Evolutionary conservation across 2,888 invertebrate species (phyloP), one percentile per base, ranked within the genome.

Genomic region (Zygogramma bicolorata): DNA sequence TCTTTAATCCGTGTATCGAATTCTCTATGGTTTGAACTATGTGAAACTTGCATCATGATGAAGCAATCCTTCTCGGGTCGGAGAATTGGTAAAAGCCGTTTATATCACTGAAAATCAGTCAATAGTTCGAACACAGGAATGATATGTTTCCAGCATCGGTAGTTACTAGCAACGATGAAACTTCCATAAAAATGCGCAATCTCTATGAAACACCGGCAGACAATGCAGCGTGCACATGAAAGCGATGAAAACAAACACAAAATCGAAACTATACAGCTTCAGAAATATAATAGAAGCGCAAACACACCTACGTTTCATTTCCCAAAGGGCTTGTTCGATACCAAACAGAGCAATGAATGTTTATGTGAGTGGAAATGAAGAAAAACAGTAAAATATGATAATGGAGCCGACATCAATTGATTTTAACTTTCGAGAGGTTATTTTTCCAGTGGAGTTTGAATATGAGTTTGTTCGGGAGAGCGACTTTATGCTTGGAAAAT

Each of bases 381-480:
- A n/a, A 63, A 13, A 63, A 46, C 42, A 7, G 18, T 49, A 42
- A 27, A 57, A 65, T 58, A 65, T 65, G 65, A 18, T 65, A 65
- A 58, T 65, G 58, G 22, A 63, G 18, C 20, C 63, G 46, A 59
- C 67, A 46, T 59, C 22, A 22, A 67, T 67, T 59, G 42, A 67
- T 67, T 67, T 25, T 40, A 58, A 58, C 53, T 57, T 34, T 15
- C 25, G 15, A 66, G 27, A 38, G n/a, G 46, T 20, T 59, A 67
- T 67, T 62, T 63, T 61, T 38, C 61, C 20, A 42, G 49, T 8
- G 13, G 31, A 8, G 6, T 63, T 42, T 20, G 46, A 46, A 34
- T 42, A 29, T 42, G 29, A 63, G 63, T 46, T 63, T 40, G n/a
- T 27, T 46, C 63, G 42, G 38, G 57, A 20, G 42, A 27, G 13